phyloP scores from a whole-genome alignment of 2,113 vertebrate genomes.

The Piliocolobus tephrosceles region DNA sequence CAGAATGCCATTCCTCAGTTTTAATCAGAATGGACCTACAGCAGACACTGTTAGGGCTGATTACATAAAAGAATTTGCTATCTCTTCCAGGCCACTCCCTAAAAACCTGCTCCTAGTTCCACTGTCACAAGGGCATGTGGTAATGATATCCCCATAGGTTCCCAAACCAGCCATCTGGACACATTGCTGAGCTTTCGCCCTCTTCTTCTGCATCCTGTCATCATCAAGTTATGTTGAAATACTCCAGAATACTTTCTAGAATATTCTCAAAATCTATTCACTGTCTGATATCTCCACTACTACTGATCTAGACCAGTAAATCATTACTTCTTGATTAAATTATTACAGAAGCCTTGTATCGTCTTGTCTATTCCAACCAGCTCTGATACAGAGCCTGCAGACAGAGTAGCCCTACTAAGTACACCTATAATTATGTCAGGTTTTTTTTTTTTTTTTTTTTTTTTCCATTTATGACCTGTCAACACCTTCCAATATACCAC shows the following conservation, averaged over 20 bases:
- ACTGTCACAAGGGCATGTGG: neutral
- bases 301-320: neutral
- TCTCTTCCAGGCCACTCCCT: neutral
- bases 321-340: neutral
- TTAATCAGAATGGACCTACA: neutral
- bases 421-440: neutral
- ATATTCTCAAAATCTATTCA: neutral
- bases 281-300: neutral
- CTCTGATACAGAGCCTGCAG: neutral
- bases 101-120: neutral
- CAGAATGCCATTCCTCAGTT: neutral
- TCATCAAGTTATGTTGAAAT: neutral
- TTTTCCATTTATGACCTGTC: neutral
- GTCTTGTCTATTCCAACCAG: neutral
- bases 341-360: neutral
- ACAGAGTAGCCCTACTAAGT: neutral
- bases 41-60: neutral
- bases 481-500: neutral
- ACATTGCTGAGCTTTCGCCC: neutral
- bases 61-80: neutral
- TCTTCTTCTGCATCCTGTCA: neutral
- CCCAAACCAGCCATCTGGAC: neutral
- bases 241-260: neutral
- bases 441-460: no score
- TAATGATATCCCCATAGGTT: fast-evolving